Base-by-base conservation (phyloP, 2,888 invertebrate species). In the Amphipoea lucens region DNA sequence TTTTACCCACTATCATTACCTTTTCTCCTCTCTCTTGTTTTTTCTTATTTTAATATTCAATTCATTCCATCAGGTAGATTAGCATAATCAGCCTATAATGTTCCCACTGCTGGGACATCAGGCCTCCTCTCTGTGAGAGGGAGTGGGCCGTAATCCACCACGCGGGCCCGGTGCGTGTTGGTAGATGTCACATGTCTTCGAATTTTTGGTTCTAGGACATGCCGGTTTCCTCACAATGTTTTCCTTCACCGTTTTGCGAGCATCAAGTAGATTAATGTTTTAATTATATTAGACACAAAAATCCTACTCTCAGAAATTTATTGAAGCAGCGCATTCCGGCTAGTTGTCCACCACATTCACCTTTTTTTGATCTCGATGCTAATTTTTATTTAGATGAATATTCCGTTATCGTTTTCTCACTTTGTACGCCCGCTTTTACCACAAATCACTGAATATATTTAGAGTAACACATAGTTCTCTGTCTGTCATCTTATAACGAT, bases 271-370 rank as follows among this genome's bases (percentile, higher is more conserved):
- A 23, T 42, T 57, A 54, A 54, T 57, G 3, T 40, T n/a, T 42
- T 62, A 20, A 29, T 57, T 74, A 4, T 7, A 20, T 45, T 29
- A 42, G 0, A 9, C 4, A 74, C 9, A 54, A 42, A 68, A 0
- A 42, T 42, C 2, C 11, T 11, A 40, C 20, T n/a, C 29, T 62
- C 17, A 36, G 4, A 51, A n/a, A 72, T 51, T 11, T 40, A 63
- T 29, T 72, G 0, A 76, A 76, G 51, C 63, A 76, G 51, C 42
- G 54, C 76, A 74, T 65, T 73, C 73, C 9, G 5, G 62, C 62
- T 9, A 57, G 14, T 57, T n/a, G 2, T 17, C n/a, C 20, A 12
- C 2, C 20, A 23, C 23, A 23, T 40, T 54, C 54, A n/a, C n/a
- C 1, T 14, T 20, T 20, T 36, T 23, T 54, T 40, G 9, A 70